Base-by-base conservation (phyloP, 2,113 vertebrate species). In the Phodopus roborovskii region DNA sequence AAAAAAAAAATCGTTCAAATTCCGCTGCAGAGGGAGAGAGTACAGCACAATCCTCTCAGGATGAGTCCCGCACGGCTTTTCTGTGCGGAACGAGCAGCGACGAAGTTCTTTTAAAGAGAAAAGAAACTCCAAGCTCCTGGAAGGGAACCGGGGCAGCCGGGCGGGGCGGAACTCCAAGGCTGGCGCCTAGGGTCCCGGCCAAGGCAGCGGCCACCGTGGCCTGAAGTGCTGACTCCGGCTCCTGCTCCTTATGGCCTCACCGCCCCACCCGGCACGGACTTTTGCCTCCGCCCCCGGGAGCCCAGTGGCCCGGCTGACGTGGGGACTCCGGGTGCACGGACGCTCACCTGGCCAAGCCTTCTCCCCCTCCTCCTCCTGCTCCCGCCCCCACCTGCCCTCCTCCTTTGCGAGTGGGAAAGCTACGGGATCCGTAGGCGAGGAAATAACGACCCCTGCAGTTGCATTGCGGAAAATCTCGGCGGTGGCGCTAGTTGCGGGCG, bases 391-490 rank as follows among this genome's bases (percentile, higher is more conserved):
- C 97, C 58, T 89, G 93, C 68, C 95, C 95, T 74, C 84, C 92
- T 58, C 91, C 74, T 74, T 45, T 42, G 62, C 0, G 58, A 83
- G 15, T 56, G 87, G 28, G 91, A 92, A 77, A 84, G 91, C 93
- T 39, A 45, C 89, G 45, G 90, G 93, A 92, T 96, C 97, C 42
- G 93, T 97, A 97, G 97, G 94, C 97, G 95, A 97, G 97, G 97
- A 96, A 98, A 98, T 96, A 97, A 97, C 97, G 97, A 97, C 97
- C 97, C 97, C 97, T 98, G 97, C 97, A 98, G 97, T 98, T 97
- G 92, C 97, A 97, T 97, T 98, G 97, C 97, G 96, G 97, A 96
- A 98, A 97, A 96, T 93, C 94, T 71, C 96, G 79, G 96, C 89
- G 62, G 90, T 94, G 71, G 94, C 85, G 91, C 88, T 92, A 77